These are phyloP conservation scores for Ecliptopera silaceata DNA, from an alignment of 2,888 invertebrate genomes.

Conservation along the genomic window DNA sequence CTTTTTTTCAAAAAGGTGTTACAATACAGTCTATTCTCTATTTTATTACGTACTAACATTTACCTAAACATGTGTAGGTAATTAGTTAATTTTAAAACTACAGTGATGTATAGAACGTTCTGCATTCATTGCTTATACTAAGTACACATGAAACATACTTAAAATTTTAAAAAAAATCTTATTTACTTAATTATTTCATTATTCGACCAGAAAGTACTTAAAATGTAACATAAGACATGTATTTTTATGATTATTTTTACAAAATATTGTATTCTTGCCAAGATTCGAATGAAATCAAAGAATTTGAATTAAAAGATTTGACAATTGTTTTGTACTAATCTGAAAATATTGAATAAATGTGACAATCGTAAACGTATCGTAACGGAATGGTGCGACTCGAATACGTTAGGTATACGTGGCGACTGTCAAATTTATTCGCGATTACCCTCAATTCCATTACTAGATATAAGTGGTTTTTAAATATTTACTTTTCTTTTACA, in stretches of 20 bases:
- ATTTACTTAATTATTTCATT: not conserved
- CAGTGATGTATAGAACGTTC: not conserved
- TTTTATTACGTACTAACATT: not conserved
- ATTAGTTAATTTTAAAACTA: slow-evolving; percentile 1
- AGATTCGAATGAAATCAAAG: no score
- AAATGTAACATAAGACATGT: not conserved
- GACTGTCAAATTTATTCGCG: no score
- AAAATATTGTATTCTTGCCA: slow-evolving; percentile 31
- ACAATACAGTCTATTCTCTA: not conserved
- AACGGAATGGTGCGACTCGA: no score
- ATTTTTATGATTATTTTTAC: not conserved
- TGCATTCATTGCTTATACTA: not conserved
- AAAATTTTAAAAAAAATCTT: no score
- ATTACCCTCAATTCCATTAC: not conserved
- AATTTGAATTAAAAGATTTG: no score
- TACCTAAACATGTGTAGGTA: not conserved
- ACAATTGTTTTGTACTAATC: no score
- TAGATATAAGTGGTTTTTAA: not conserved
- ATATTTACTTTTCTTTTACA: slow-evolving; percentile 15
- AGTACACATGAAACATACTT: no score
- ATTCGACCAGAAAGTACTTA: slow-evolving; percentile 7
- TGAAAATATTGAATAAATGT: not conserved
- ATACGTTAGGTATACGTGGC: no score
- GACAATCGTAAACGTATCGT: no score
- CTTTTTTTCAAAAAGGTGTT: slow-evolving; percentile 1